Base-by-base conservation (phyloP, 1,140 invertebrate species). In the Diabrotica virgifera region DNA sequence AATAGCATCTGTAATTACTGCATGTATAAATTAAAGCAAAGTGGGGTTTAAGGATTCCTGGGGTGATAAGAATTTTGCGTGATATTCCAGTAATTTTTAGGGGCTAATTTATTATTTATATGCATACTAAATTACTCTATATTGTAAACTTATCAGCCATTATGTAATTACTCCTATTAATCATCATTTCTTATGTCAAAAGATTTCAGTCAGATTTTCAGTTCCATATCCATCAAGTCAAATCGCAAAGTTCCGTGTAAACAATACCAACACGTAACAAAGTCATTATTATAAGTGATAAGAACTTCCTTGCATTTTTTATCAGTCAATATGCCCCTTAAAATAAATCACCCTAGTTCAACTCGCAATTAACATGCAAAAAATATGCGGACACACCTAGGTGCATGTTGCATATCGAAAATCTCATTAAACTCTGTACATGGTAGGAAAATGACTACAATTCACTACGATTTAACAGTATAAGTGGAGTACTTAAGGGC, bases 181-280 rank as follows among this genome's bases (percentile, higher is more conserved):
- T 46, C 40, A 46, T 46, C n/a, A 46, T 46, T 46, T 46, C n/a
- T 8, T 10, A 36, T n/a, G 35, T 8, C 2, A 57, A 57, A 36
- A 57, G 55, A 36, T 57, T 11, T 12, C 10, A 36, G 10, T 12
- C 55, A 57, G 36, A 57, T 57, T 57, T 57, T 10, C 24, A 36
- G 55, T 36, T 36, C 8, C n/a, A 37, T 6, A 57, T 57, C 5
- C 24, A 57, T 57, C 55, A 57, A 57, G 24, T 36, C 11, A 57
- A 57, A 57, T 57, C 55, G 36, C 55, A 5, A n/a, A 37, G 36
- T 57, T 57, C 55, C 55, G 36, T 57, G 55, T 57, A 40, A 57
- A 57, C 55, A 57, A 24, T 36, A 36, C 55, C 11, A 37, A 57
- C 55, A 57, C 55, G 55, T 57, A 57, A 57, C 55, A 57, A 57